Percentiles rank a stretch among this genome's conserved stretches.
Conservation (phyloP, 2,113 vertebrate genomes). For the Salvelinus sp. region DNA sequence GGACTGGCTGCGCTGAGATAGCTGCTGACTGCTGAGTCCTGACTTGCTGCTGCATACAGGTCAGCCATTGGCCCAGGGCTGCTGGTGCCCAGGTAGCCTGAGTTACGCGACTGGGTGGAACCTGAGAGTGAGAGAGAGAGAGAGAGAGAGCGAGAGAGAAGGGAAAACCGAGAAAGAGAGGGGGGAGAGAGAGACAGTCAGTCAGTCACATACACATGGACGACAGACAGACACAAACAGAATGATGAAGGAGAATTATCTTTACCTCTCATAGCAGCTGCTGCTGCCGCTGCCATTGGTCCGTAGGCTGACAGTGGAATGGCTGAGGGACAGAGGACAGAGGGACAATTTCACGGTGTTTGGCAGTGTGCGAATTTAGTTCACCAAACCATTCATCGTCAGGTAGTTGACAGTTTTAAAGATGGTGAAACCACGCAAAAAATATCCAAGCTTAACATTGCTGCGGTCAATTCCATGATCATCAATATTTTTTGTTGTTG, state of each 20-base stretch:
- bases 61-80: slow-evolving; percentile 92
- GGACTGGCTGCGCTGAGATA: slow-evolving; percentile 79
- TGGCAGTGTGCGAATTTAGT: too few relatives aligned
- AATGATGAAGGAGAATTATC: slow-evolving; percentile 50
- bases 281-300: slow-evolving; percentile 93
- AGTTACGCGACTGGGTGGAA: slow-evolving; percentile 91
- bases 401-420: too few relatives aligned
- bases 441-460: too few relatives aligned
- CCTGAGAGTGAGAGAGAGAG: slow-evolving; percentile 71
- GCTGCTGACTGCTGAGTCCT: slow-evolving; percentile 77
- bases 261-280: slow-evolving; percentile 87
- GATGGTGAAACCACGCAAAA: too few relatives aligned
- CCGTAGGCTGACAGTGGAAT: slow-evolving; percentile 96
- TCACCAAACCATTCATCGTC: too few relatives aligned
- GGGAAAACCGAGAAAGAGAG: too few relatives aligned
- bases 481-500: too few relatives aligned
- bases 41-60: slow-evolving; percentile 77
- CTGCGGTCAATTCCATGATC: too few relatives aligned
- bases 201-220: too few relatives aligned
- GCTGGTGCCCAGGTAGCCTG: slow-evolving; percentile 95
- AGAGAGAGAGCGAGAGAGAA: not conserved
- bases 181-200: too few relatives aligned
- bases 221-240: slow-evolving; percentile 14
- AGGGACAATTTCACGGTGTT: not conserved
- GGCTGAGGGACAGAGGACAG: slow-evolving; percentile 74